These are phyloP conservation scores for Pachyramphus minor DNA, from an alignment of 2,113 vertebrate genomes.

Conservation along the genomic window DNA sequence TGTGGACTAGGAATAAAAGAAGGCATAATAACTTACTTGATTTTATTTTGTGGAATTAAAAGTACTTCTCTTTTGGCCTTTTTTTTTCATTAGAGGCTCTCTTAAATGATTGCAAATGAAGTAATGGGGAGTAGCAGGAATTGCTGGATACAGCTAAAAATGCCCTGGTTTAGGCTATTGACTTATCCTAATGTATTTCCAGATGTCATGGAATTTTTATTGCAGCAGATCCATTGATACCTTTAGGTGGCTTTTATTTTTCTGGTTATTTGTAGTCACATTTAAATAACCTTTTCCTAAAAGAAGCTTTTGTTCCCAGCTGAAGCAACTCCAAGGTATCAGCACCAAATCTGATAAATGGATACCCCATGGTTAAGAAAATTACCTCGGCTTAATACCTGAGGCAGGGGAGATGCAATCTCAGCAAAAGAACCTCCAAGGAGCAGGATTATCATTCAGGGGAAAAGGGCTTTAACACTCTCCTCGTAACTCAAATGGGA, in stretches of 20 bases:
- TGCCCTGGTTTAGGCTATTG: not conserved
- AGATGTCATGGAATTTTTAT: not conserved
- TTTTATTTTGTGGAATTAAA: constrained; percentile 1
- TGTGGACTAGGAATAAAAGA: not conserved
- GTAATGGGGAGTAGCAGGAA: not conserved
- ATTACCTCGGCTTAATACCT: constrained; percentile 44
- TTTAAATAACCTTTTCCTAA: constrained; percentile 5
- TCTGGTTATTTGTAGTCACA: not conserved
- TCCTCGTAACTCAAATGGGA: not conserved
- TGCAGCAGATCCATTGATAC: not conserved
- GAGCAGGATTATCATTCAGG: not conserved
- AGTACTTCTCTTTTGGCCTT: not conserved
- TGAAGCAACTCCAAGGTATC: constrained; percentile 4
- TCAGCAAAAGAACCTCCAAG: constrained; percentile 30
- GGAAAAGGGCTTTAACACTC: not conserved
- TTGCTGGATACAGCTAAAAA: not conserved
- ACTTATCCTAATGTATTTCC: not conserved
- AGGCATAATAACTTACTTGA: constrained; percentile 12
- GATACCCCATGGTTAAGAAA: constrained; percentile 45
- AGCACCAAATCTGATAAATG: constrained; percentile 48
- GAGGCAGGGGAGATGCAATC: constrained; percentile 13
- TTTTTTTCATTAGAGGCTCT: not conserved
- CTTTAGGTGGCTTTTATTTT: not conserved
- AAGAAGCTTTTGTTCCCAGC: not conserved
- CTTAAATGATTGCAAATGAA: constrained; percentile 13